Base-by-base conservation (phyloP, 2,888 invertebrate species). In the Limulus polyphemus region DNA sequence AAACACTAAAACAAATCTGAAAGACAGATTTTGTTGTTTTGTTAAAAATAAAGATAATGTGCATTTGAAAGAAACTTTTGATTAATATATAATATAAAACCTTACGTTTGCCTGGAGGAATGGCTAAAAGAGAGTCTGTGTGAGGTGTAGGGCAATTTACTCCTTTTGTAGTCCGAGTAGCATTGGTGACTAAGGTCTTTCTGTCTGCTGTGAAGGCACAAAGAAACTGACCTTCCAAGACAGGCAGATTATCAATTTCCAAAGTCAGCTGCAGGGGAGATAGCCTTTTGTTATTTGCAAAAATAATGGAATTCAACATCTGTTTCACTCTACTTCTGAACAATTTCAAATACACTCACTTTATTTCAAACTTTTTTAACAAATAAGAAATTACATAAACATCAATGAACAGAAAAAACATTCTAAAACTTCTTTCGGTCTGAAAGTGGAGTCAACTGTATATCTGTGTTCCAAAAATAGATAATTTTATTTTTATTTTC, bases 91-190 rank as follows among this genome's bases (percentile, higher is more conserved):
- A 57, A 52, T 56, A 16, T 59, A 50, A 54, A 55, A 60, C n/a
- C 81, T 81, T 77, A 83, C 83, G 93, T 79, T 91, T 88, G 65
- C 91, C 90, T 65, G 85, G 85, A 61, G 92, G 92, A 71, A 97
- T 95, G 63, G 90, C 85, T 57, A 97, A 97, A 67, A 98, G 80
- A 70, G 88, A 83, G 79, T 93, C 93, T 63, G 93, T 92, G 65
- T 90, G 84, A 47, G 97, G 98, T 60, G 97, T 97, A 61, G 93
- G 90, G 79, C 97, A 97, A 77, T 89, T 90, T 50, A 97, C 90
- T 56, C 92, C 92, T 73, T 88, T 89, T 17, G 87, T 84, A 75
- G 91, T 90, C 72, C 90, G 84, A 57, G 90, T 90, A 16, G 93
- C 93, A 76, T 92, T 90, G 47, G 92, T 93, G 70, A 88, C 87